These are phyloP conservation scores for Geothlypis trichas DNA, from an alignment of 2,113 vertebrate genomes.

Conservation along the genomic window DNA sequence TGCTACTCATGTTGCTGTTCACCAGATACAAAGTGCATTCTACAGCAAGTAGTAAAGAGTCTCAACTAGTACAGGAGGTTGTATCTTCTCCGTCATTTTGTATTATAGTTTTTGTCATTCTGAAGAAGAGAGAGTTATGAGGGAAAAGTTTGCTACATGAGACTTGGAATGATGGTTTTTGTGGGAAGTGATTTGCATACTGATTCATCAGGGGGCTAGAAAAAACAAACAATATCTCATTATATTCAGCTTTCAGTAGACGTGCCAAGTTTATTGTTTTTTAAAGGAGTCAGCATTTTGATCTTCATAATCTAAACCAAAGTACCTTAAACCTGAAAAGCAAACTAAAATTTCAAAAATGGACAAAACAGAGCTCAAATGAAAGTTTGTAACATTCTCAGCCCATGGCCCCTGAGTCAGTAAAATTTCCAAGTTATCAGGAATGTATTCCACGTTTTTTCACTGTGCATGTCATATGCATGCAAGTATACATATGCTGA, in stretches of 20 bases:
- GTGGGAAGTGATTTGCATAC: constrained; percentile 18
- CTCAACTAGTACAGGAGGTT: not conserved
- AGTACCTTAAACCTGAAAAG: not conserved
- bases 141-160: not conserved
- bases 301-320: not conserved
- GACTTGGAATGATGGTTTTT: not conserved
- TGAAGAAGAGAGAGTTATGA: not conserved
- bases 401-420: not conserved
- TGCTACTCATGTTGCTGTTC: not conserved
- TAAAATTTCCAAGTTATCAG: not conserved
- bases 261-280: not conserved
- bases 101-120: not conserved
- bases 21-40: not conserved
- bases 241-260: not conserved
- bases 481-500: rapidly evolving
- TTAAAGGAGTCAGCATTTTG: not conserved
- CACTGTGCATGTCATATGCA: rapidly evolving
- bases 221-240: not conserved
- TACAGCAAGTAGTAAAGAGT: not conserved
- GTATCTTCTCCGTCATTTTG: not conserved
- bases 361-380: not conserved
- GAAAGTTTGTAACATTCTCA: not conserved
- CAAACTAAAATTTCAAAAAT: not conserved
- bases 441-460: not conserved
- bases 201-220: not conserved